Conservation (phyloP, 2,888 invertebrate genomes). For the Phyllotreta striolata region DNA sequence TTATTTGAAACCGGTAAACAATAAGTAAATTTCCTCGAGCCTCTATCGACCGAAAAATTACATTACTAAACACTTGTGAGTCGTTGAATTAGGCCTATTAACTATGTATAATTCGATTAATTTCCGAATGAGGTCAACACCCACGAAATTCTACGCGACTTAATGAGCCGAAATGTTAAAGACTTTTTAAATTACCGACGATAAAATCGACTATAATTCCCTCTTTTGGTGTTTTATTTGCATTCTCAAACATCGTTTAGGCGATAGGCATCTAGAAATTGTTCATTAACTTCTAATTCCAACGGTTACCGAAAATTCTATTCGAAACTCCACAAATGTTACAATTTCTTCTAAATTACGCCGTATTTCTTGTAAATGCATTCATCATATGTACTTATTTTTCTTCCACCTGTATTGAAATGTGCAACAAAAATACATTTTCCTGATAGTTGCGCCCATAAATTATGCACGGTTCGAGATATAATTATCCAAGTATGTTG, state of each 20-base stretch:
- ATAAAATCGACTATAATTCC: slow-evolving; percentile 18
- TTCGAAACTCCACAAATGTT: too few species aligned
- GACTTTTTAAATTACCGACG: slow-evolving; percentile 13
- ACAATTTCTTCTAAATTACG: too few species aligned
- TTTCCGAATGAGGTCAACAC: slow-evolving; percentile 20
- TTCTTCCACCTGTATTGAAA: too few species aligned
- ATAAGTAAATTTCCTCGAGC: too few species aligned
- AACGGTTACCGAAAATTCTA: too few species aligned
- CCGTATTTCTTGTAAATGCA: too few species aligned
- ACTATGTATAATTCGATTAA: neutral
- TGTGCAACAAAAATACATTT: too few species aligned
- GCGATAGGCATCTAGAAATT: slow-evolving; percentile 7
- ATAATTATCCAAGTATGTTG: slow-evolving; percentile 24
- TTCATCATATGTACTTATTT: too few species aligned
- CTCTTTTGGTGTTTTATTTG: slow-evolving; percentile 17
- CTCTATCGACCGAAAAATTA: too few species aligned
- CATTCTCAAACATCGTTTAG: slow-evolving; percentile 18
- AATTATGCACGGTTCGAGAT: neutral
- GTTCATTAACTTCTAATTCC: slow-evolving; percentile 5
- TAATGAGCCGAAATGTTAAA: slow-evolving; percentile 30
- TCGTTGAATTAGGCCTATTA: slow-evolving; percentile 2
- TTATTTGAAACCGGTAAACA: too few species aligned
- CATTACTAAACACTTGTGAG: too few species aligned
- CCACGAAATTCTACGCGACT: slow-evolving; percentile 27
- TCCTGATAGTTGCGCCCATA: too few species aligned